These are phyloP conservation scores for Kuschelorhynchus macadamiae DNA, from an alignment of 2,888 invertebrate genomes.

Conservation along the genomic window DNA sequence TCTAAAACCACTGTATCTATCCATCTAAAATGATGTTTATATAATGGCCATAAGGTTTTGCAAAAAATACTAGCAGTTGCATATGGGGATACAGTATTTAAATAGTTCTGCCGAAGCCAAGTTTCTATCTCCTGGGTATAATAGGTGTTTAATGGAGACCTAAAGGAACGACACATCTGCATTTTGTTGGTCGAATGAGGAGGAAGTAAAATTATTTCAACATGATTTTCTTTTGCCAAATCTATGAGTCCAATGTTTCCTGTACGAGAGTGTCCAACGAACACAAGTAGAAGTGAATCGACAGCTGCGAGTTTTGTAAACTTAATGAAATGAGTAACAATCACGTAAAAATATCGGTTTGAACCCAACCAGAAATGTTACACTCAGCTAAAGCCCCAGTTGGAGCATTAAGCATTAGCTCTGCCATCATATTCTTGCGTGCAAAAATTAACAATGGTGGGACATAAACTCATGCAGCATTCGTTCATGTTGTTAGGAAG, in stretches of 20 bases:
- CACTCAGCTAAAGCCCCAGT: no score
- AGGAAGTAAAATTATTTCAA: not conserved
- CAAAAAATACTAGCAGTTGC: conserved; percentile 30
- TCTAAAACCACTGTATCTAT: conserved; percentile 14
- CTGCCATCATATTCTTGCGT: conserved; percentile 1
- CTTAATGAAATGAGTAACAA: no score
- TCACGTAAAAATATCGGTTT: no score
- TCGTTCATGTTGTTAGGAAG: not conserved
- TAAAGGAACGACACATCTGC: conserved; percentile 22
- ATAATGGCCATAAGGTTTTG: conserved; percentile 8
- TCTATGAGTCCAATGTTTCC: conserved; percentile 27
- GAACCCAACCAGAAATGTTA: no score
- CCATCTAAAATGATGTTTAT: no score
- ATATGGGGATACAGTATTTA: conserved; percentile 33
- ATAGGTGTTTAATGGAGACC: conserved; percentile 27
- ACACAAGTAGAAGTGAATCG: no score
- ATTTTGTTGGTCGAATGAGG: conserved; percentile 47
- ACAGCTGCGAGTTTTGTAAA: no score
- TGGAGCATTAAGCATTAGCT: no score
- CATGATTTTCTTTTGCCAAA: conserved; percentile 13
- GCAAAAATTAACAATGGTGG: not conserved
- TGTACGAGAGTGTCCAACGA: not conserved
- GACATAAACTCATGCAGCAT: conserved; percentile 4
- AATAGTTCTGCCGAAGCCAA: conserved; percentile 15
- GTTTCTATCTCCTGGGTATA: conserved; percentile 28